Conservation (phyloP, 2,797 vertebrate species). For the Spondyliosoma cantharus region DNA sequence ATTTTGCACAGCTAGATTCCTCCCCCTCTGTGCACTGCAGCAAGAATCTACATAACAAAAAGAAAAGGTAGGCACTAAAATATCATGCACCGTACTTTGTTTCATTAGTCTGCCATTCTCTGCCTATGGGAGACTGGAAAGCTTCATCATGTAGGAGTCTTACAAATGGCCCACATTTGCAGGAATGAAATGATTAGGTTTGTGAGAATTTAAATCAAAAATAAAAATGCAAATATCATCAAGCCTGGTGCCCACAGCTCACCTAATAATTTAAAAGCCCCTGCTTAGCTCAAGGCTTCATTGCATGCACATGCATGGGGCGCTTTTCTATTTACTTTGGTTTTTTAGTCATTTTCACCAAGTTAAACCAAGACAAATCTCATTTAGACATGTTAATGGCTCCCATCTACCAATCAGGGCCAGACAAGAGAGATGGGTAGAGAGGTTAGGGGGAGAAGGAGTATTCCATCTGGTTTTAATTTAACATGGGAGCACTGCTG, state of each 20-base stretch:
- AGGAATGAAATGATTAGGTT: slow-evolving; percentile 69
- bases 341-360: slow-evolving; percentile 59
- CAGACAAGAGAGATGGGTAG: slow-evolving; percentile 38
- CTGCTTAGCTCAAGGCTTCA: slow-evolving; percentile 56
- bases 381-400: slow-evolving; percentile 68
- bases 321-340: slow-evolving; percentile 59
- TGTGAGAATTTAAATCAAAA: slow-evolving; percentile 62
- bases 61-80: slow-evolving; percentile 9
- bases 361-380: slow-evolving; percentile 59
- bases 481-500: slow-evolving; percentile 52
- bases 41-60: slow-evolving; percentile 20
- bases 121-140: slow-evolving; percentile 34
- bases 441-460: slow-evolving; percentile 24
- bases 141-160: slow-evolving; percentile 51
- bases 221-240: slow-evolving; percentile 71
- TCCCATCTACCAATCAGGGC: slow-evolving; percentile 65
- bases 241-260: slow-evolving; percentile 34
- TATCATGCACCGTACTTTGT: slow-evolving; percentile 19
- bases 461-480: slow-evolving; percentile 49
- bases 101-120: slow-evolving; percentile 54
- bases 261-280: slow-evolving; percentile 73
- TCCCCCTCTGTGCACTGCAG: slow-evolving; percentile 23
- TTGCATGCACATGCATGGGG: slow-evolving; percentile 35
- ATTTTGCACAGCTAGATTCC: slow-evolving; percentile 14
- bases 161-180: slow-evolving; percentile 64